Evolutionary conservation across 2,888 invertebrate genomes (phyloP), one percentile per base, ranked within the genome.

Genomic region (Fragum fragum): DNA sequence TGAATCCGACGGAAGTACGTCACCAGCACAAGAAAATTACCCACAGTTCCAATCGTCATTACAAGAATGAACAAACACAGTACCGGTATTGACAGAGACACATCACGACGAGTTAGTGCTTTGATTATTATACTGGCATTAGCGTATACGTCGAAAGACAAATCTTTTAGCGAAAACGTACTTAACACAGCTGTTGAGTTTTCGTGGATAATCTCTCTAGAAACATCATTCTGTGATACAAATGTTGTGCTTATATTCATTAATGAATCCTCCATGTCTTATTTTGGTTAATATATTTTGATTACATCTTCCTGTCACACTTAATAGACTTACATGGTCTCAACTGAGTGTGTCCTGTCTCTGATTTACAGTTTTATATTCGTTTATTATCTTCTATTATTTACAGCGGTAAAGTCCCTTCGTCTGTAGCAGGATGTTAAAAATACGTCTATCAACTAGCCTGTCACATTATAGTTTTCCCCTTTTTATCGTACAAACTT

Each of bases 1-100:
- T 76, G 59, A 1, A 84, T 26, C 9, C 81, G 79, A 42, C 72
- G 73, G 23, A 70, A 36, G 53, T 86, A 86, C 9, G 83, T 84
- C 21, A 76, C 29, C 23, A 86, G 63, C 11, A 86, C 83, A 0
- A 86, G 78, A 11, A 57, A 26, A 59, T 86, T 86, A n/a, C 86
- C 83, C 2, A 73, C n/a, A 7, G 71, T 72, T 47, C 84, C 86
- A 2, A 82, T 32, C 18, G 80, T 26, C 68, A 86, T 75, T 3
- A 81, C 21, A 0, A 83, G 21, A 23, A 47, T 28, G 18, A 83
- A 83, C 29, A 83, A 74, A 47, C 83, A 79, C 36, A 86, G 59
- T 5, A 83, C 83, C 6, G 81, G 83, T 52, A 83, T 81, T 7
- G 78, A 76, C 29, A 70, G 14, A 1, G 70, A 16, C n/a, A 83